Conservation (phyloP, 2,797 vertebrate genomes). For the Cuculus canorus region DNA sequence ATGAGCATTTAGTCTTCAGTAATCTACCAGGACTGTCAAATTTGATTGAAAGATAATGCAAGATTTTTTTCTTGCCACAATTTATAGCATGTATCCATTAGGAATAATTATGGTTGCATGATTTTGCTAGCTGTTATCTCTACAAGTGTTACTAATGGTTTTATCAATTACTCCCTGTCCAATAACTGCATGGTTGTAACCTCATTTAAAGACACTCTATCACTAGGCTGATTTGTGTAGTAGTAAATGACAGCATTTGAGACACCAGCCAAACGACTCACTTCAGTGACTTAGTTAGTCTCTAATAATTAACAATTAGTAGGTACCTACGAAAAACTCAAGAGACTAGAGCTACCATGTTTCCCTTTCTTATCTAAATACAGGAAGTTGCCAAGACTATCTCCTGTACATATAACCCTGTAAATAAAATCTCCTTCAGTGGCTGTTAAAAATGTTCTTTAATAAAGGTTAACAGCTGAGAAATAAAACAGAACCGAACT, state of each 20-base stretch:
- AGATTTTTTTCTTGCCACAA: constrained; percentile 85
- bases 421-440: constrained; percentile 41
- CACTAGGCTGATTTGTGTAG: constrained; percentile 90
- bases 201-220: constrained; percentile 96
- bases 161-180: constrained; percentile 95
- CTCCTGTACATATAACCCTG: constrained; percentile 43
- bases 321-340: constrained; percentile 76
- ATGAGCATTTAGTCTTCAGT: constrained; percentile 79
- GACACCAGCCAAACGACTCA: constrained; percentile 85
- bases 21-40: constrained; percentile 87
- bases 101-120: constrained; percentile 94
- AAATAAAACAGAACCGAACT: constrained; percentile 20
- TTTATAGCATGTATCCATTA: constrained; percentile 96
- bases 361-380: constrained; percentile 74
- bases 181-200: constrained; percentile 95
- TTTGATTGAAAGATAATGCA: constrained; percentile 89
- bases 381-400: constrained; percentile 49
- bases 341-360: constrained; percentile 64
- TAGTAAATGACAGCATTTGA: constrained; percentile 89
- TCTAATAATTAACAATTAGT: constrained; percentile 90
- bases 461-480: constrained; percentile 16
- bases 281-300: constrained; percentile 86
- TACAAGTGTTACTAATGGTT: constrained; percentile 99
- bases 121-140: constrained; percentile 96
- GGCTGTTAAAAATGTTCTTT: constrained; percentile 11